phyloP scores from a whole-genome alignment of 2,888 invertebrate genomes.

The Acleris sparsana region DNA sequence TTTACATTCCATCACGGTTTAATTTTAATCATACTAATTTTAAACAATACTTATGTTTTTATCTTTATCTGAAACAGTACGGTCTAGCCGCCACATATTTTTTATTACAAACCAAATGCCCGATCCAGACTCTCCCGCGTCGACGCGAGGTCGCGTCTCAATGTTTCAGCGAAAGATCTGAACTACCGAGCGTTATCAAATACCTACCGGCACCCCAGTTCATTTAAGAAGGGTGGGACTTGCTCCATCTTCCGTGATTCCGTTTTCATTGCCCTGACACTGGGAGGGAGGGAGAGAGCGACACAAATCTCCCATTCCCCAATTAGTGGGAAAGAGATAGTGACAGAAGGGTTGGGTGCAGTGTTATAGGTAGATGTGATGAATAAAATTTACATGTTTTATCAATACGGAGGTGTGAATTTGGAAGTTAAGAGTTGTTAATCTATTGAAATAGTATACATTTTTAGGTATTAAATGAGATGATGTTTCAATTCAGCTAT shows the following conservation, averaged over 20 bases:
- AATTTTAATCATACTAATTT: too few relatives aligned
- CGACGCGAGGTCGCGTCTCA: too few relatives aligned
- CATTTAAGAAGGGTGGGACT: conserved; percentile 37
- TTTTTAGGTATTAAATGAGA: too few relatives aligned
- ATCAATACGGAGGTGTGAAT: conserved; percentile 36
- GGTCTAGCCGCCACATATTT: conserved; percentile 27
- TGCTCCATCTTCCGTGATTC: conserved; percentile 37
- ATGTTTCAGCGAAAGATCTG: conserved; percentile 7
- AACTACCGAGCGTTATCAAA: conserved; percentile 22
- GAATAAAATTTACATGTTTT: conserved; percentile 37
- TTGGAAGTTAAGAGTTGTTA: conserved; percentile 18
- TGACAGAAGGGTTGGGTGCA: conserved; percentile 35
- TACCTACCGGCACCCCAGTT: conserved; percentile 37
- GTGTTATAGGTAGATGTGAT: conserved; percentile 31
- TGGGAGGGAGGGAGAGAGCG: conserved; percentile 28
- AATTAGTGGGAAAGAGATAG: conserved; percentile 33
- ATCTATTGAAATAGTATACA: not conserved
- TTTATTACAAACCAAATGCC: conserved; percentile 35
- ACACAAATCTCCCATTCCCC: conserved; percentile 32
- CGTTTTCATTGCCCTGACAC: conserved; percentile 35
- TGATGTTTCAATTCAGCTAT: too few relatives aligned
- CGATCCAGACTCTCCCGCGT: too few relatives aligned
- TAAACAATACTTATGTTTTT: not conserved
- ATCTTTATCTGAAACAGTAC: not conserved
- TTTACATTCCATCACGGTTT: too few relatives aligned